These are phyloP conservation scores for Phodopus roborovskii DNA, from an alignment of 2,113 vertebrate species.

Conservation along the genomic window DNA sequence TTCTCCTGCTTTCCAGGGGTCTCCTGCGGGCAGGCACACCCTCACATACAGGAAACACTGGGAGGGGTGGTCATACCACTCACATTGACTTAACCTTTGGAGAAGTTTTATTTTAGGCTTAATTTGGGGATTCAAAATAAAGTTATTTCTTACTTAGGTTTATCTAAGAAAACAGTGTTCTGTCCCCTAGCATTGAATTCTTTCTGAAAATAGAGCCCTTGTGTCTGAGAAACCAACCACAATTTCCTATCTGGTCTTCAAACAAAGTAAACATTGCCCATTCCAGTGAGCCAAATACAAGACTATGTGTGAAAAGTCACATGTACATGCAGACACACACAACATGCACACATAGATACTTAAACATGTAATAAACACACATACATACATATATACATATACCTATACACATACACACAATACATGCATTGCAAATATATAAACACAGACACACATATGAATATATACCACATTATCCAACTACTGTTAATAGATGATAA, in stretches of 20 bases:
- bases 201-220: conserved; percentile 51
- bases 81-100: conserved; percentile 1
- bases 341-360: background rate
- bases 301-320: conserved; percentile 60
- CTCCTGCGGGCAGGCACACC: background rate
- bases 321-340: background rate
- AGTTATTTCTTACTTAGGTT: conserved; percentile 58
- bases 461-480: background rate
- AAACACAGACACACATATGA: background rate
- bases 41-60: background rate
- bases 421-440: too few species aligned
- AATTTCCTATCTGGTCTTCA: conserved; percentile 71
- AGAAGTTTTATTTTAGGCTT: conserved; percentile 7
- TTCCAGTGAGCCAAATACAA: conserved; percentile 69
- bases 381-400: background rate
- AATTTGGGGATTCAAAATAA: conserved; percentile 34
- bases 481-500: conserved; percentile 42
- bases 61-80: background rate
- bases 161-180: conserved; percentile 27
- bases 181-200: background rate
- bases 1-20: background rate
- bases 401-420: background rate
- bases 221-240: conserved; percentile 48
- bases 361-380: background rate
- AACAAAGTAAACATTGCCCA: conserved; percentile 71